Evolutionary conservation across 2,113 vertebrate species (phyloP), one percentile per base, ranked within the genome.

Genomic region (Campylorhamphus procurvoides): DNA sequence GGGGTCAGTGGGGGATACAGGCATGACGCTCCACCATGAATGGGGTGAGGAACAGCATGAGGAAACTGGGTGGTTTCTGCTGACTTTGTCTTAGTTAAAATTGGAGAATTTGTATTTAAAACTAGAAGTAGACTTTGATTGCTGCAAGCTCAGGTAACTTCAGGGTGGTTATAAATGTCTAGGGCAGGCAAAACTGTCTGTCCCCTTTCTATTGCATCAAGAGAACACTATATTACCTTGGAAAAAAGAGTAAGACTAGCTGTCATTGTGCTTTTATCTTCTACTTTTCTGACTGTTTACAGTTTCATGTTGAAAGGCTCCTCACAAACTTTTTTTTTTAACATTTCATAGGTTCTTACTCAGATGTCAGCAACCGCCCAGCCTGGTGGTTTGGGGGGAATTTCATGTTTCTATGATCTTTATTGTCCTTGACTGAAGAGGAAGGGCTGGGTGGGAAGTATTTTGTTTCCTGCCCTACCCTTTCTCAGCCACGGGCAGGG

Each of bases 381-480:
- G 47, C 42, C 35, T 84, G 47, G 44, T 87, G 42, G 12, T 20
- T 72, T 68, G 37, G 13, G 1, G 71, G 59, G 79, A 12, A 9
- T 86, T 86, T 49, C 17, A 49, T 33, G 49, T n/a, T 1, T 84
- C 5, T 63, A 0, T 90, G 27, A 40, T 84, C 49, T 46, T 84
- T 74, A 44, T 92, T 81, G 79, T 95, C 89, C 53, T 50, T 88
- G 55, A 12, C 23, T 63, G 68, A 46, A 75, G 56, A 92, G 86
- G 83, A 96, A 96, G 64, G 60, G 75, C 63, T 68, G 80, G 63
- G 83, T 68, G 80, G 63, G 83, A 33, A 77, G 6, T n/a, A 3
- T 77, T 92, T 72, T 58, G 14, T 52, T 97, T 97, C 94, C 93
- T 92, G 55, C 72, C 25, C 53, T 90, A 9, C 42, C 55, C 72